A percentile compares a stretch with the other conserved stretches of the same genome.
These are phyloP conservation scores for Pocillopora grandis DNA, from an alignment of 92 coral and sea anemone genomes.

Conservation along the genomic window DNA sequence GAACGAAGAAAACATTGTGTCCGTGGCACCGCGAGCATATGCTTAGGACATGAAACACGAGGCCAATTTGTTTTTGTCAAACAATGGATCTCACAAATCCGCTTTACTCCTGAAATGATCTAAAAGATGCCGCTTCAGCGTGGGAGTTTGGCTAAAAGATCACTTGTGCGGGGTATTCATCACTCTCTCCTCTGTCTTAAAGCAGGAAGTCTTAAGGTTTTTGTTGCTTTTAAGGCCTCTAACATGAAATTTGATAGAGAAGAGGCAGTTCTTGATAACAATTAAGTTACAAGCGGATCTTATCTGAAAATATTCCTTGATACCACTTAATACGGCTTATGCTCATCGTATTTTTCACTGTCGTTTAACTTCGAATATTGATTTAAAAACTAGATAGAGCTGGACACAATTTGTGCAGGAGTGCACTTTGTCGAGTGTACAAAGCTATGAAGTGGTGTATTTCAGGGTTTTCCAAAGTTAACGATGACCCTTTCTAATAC, in stretches of 20 bases:
- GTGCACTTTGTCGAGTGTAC: too few relatives aligned
- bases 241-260: not conserved
- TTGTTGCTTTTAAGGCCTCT: not conserved
- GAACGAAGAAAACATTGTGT: too few relatives aligned
- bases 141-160: constrained; percentile 2
- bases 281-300: not conserved
- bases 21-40: too few relatives aligned
- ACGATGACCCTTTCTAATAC: too few relatives aligned
- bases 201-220: not conserved
- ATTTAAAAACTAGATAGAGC: too few relatives aligned
- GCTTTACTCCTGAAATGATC: constrained; percentile 4
- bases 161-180: not conserved
- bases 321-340: too few relatives aligned
- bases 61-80: not conserved
- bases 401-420: too few relatives aligned
- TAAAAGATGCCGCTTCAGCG: constrained; percentile 13
- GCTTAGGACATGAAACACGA: not conserved
- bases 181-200: constrained; percentile 8
- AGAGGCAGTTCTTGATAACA: not conserved
- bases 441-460: too few relatives aligned
- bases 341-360: too few relatives aligned
- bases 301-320: too few relatives aligned
- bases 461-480: too few relatives aligned
- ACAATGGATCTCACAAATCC: constrained; percentile 1
- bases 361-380: too few relatives aligned